Base-by-base conservation (phyloP, 2,888 invertebrate genomes). In the Tenodera sinensis region DNA sequence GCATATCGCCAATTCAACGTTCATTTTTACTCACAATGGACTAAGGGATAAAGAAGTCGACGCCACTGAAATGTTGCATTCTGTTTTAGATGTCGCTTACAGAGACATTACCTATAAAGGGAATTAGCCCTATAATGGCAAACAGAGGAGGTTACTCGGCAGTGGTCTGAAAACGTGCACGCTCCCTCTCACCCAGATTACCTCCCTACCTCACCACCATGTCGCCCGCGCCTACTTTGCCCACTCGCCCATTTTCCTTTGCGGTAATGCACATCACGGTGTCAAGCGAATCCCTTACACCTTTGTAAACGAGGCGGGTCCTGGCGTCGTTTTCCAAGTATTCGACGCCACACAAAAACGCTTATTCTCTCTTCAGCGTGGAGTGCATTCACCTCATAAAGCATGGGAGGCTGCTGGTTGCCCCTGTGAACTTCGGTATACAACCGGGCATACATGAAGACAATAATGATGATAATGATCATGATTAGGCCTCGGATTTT, bases 151-250 rank as follows among this genome's bases (percentile, higher is more conserved):
- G 6, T 34, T 54, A 30, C 54, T 87, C 82, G 87, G 28, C 28
- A 87, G 83, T 42, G 87, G 27, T 86, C 84, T 71, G 88, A 88
- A 88, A 88, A 88, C 88, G 88, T 84, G 84, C 81, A 88, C 84
- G 84, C 88, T 85, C 88, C 83, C 83, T 87, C 84, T 34, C 84
- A 47, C 34, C 84, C 34, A 85, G 47, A 85, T 27, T 85, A 85
- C 85, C n/a, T 86, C 28, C 47, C 27, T 47, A n/a, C 71, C 83
- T 82, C 82, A 28, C 87, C 87, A 87, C 87, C 87, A 87, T 87
- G 28, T 71, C 87, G 42, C 87, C 87, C 87, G 87, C 87, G 87
- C 87, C 87, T 87, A 34, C 87, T 87, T 87, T 87, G 87, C 83
- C 82, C 87, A 87, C 14, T 87, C 83, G 87, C 34, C 87, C 87